A percentile compares a stretch with the other conserved stretches of the same genome.
Conservation (phyloP, 2,888 invertebrate species). For the Drosophila prolongata region DNA sequence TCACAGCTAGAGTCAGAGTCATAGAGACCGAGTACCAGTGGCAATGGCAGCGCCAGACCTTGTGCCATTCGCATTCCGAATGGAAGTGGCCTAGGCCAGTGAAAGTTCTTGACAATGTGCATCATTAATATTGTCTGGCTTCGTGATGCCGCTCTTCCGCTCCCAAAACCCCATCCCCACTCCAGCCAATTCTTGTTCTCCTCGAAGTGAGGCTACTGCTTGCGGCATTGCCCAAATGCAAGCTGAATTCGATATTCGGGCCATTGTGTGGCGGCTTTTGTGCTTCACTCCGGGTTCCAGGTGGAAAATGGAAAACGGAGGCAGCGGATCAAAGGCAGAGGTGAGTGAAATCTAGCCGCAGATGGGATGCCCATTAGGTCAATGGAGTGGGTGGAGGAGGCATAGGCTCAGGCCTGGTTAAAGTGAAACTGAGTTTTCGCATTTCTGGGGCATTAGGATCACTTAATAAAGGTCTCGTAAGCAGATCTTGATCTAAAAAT, state of each 20-base stretch:
- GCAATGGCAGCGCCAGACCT: constrained; percentile 47
- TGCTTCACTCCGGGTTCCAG: constrained; percentile 35
- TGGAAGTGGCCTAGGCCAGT: constrained; percentile 76
- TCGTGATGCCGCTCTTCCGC: constrained; percentile 45
- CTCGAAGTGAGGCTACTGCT: constrained; percentile 27
- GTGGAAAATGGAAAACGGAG: constrained; percentile 27
- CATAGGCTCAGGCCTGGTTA: constrained; percentile 12
- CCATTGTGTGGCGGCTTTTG: constrained; percentile 46
- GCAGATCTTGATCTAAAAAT: no score
- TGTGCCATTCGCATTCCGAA: constrained; percentile 61
- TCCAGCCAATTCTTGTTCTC: constrained; percentile 15
- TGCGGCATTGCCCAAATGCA: constrained; percentile 45
- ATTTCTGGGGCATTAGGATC: constrained; percentile 17
- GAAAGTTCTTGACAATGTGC: constrained; percentile 79
- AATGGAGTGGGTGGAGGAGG: constrained; percentile 18
- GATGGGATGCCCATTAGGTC: constrained; percentile 38
- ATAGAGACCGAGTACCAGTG: constrained; percentile 19
- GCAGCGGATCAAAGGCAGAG: constrained; percentile 6
- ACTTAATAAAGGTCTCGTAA: not conserved
- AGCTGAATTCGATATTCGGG: constrained; percentile 42
- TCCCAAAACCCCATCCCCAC: constrained; percentile 7
- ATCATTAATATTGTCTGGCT: constrained; percentile 74
- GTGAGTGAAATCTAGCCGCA: constrained; percentile 41
- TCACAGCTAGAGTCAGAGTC: constrained; percentile 21
- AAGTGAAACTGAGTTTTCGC: constrained; percentile 30